Percentiles rank a stretch among this genome's conserved stretches.
These are phyloP conservation scores for Nephotettix cincticeps DNA, from an alignment of 1,140 invertebrate genomes.

Conservation along the genomic window DNA sequence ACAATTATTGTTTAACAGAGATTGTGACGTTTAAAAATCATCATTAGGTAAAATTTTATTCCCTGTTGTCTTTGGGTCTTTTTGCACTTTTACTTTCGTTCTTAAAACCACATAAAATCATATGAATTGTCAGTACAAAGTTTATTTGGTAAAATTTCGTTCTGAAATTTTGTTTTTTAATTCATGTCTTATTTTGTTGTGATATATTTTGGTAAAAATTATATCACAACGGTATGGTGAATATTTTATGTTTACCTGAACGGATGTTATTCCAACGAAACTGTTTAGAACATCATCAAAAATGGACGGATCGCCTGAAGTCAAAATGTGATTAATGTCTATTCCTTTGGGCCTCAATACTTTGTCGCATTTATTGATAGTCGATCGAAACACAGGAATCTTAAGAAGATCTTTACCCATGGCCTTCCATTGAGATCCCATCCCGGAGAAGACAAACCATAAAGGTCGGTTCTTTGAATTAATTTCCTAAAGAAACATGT, in stretches of 20 bases:
- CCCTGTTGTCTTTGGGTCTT: too few relatives aligned
- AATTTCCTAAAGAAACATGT: neutral
- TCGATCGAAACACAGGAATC: neutral
- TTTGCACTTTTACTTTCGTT: too few relatives aligned
- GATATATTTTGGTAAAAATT: too few relatives aligned
- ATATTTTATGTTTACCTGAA: neutral
- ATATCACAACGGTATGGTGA: too few relatives aligned
- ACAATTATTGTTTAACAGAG: too few relatives aligned
- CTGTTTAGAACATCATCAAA: neutral
- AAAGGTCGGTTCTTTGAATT: constrained; percentile 59
- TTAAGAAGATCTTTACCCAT: neutral
- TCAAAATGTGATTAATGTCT: neutral
- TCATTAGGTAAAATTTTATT: too few relatives aligned
- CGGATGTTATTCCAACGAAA: neutral
- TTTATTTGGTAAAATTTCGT: too few relatives aligned
- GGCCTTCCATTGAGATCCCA: neutral
- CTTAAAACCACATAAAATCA: too few relatives aligned
- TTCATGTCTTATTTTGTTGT: too few relatives aligned
- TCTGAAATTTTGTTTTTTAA: too few relatives aligned
- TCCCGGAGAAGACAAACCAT: constrained; percentile 81
- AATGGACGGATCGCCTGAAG: neutral
- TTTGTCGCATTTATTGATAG: neutral
- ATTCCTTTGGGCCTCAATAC: neutral
- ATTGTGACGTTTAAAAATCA: too few relatives aligned
- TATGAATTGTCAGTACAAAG: too few relatives aligned